Conservation (phyloP, 2,113 vertebrate genomes). For the Ploceus nigricollis region DNA sequence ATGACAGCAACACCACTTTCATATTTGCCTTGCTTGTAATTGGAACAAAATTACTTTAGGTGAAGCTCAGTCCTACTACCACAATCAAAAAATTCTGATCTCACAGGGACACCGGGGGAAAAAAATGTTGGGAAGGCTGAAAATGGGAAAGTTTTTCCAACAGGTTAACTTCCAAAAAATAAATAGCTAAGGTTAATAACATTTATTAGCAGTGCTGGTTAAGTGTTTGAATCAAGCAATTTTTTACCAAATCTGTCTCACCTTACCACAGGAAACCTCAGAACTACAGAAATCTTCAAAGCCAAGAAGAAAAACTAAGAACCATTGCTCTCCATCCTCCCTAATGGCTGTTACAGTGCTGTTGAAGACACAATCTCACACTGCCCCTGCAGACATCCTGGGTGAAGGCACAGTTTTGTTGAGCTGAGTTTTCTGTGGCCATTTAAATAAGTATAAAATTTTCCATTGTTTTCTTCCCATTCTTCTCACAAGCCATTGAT, state of each 20-base stretch:
- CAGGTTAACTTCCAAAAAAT: not conserved
- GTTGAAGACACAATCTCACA: not conserved
- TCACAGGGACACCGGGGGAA: rapidly evolving
- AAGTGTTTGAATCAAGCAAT: not conserved
- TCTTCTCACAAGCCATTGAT: not conserved
- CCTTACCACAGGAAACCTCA: not conserved
- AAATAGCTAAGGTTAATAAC: not conserved
- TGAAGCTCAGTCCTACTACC: not conserved
- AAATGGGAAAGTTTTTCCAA: not conserved
- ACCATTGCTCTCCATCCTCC: not conserved
- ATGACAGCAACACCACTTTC: not conserved
- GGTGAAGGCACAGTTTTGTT: not conserved
- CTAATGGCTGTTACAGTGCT: not conserved
- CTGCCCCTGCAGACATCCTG: not conserved
- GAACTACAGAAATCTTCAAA: not conserved
- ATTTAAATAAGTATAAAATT: not conserved
- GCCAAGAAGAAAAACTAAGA: not conserved
- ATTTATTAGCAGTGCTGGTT: not conserved
- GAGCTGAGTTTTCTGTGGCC: not conserved
- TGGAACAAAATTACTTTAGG: not conserved
- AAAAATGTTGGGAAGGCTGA: not conserved
- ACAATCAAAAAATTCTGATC: not conserved
- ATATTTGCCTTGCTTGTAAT: not conserved
- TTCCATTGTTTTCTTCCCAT: not conserved
- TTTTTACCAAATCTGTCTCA: not conserved